A percentile compares a stretch with the other conserved stretches of the same genome.
Evolutionary conservation across 2,888 invertebrate species (phyloP).

Genomic region (Pedicia rivosa): DNA sequence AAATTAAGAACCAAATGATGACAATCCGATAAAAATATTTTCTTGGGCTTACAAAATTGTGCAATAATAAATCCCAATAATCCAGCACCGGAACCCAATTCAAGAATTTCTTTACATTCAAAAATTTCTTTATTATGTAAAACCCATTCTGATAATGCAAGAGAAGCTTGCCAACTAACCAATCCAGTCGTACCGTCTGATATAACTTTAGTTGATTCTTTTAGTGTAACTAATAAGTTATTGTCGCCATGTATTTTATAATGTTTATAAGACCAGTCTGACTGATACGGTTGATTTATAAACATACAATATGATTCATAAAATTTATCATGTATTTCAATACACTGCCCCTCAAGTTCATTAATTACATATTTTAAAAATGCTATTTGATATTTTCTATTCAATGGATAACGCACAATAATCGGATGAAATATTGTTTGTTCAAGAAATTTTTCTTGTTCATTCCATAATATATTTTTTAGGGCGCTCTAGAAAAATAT

Average conservation of each 20-base stretch:
- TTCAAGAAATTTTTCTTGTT: constrained; percentile 41
- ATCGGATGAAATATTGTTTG: constrained; percentile 38
- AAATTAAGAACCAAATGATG: constrained; percentile 46
- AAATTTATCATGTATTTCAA: constrained; percentile 48
- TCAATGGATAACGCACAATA: constrained; percentile 43
- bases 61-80: constrained; percentile 48
- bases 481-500: constrained; percentile 2
- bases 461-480: constrained; percentile 25
- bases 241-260: constrained; percentile 29
- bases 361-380: constrained; percentile 49
- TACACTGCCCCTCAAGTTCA: constrained; percentile 34
- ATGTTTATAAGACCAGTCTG: constrained; percentile 42
- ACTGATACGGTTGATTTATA: constrained; percentile 27
- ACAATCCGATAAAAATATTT: constrained; percentile 50
- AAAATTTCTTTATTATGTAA: constrained; percentile 36
- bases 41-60: constrained; percentile 35
- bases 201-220: constrained; percentile 55
- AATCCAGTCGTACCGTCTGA: constrained; percentile 66
- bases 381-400: constrained; percentile 39
- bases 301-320: constrained; percentile 41
- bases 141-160: constrained; percentile 56
- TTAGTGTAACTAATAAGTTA: constrained; percentile 37
- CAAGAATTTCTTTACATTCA: constrained; percentile 41
- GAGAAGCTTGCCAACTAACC: constrained; percentile 63
- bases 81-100: constrained; percentile 65